These are phyloP conservation scores for Leptopilina drosophilae DNA, from an alignment of 2,888 invertebrate species.

Conservation along the genomic window DNA sequence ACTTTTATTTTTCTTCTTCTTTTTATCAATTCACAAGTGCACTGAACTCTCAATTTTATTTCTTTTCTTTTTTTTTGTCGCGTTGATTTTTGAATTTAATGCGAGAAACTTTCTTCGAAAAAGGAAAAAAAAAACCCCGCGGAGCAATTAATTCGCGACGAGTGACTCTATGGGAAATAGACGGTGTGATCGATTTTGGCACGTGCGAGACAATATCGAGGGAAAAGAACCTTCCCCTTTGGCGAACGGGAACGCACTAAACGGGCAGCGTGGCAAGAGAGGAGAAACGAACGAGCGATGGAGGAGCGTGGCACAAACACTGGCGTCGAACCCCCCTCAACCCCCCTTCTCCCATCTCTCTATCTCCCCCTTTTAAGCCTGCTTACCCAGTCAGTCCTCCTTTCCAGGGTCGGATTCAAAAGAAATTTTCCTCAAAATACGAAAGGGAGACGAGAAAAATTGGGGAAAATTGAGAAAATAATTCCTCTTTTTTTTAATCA, in stretches of 20 bases:
- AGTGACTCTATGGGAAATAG: neutral
- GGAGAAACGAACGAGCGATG: neutral
- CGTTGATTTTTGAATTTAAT: neutral
- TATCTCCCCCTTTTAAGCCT: conserved; percentile 20
- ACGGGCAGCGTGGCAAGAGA: conserved; percentile 5
- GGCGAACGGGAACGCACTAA: conserved; percentile 60
- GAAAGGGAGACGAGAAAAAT: too few relatives aligned
- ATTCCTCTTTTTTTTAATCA: too few relatives aligned
- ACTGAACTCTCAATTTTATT: neutral
- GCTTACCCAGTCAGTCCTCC: conserved; percentile 46
- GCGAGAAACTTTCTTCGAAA: too few relatives aligned
- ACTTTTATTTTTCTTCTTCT: too few relatives aligned
- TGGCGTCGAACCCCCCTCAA: conserved; percentile 5
- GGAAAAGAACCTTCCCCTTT: conserved; percentile 51
- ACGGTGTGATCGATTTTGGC: conserved; percentile 28
- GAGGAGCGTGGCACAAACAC: conserved; percentile 11
- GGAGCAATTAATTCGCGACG: neutral
- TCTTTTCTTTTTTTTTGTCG: neutral
- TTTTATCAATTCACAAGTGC: too few relatives aligned
- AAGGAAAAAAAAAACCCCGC: too few relatives aligned
- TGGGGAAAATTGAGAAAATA: too few relatives aligned
- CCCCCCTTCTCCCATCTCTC: conserved; percentile 4
- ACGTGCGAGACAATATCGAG: conserved; percentile 51
- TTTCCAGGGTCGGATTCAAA: conserved; percentile 50
- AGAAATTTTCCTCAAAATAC: conserved; percentile 2